Percentiles rank a stretch among this genome's conserved stretches.
Conservation (phyloP, 2,888 invertebrate genomes). For the Ecliptopera silaceata region DNA sequence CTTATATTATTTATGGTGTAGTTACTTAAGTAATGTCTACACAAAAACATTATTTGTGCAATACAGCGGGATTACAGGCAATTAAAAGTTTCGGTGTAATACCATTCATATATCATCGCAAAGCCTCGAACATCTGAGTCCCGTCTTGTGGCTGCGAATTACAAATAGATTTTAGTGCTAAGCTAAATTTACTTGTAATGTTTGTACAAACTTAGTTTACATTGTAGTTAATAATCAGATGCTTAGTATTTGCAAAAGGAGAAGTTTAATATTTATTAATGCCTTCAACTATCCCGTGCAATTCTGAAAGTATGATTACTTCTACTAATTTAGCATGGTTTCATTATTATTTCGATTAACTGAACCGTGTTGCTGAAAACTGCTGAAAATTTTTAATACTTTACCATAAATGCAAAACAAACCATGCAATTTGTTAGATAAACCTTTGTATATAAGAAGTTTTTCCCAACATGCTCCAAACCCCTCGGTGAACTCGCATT, state of each 20-base stretch:
- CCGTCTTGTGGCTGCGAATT: conserved; percentile 49
- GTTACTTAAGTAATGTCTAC: conserved; percentile 20
- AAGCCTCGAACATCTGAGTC: conserved; percentile 68
- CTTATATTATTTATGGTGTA: no score
- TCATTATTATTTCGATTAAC: no score
- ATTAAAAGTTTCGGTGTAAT: conserved; percentile 78
- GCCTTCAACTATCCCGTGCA: no score
- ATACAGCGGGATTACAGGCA: conserved; percentile 68
- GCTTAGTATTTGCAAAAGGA: conserved; percentile 6
- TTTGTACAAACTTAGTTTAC: conserved; percentile 18
- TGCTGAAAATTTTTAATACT: no score
- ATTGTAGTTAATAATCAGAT: neutral
- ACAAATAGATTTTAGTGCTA: conserved; percentile 59
- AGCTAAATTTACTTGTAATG: conserved; percentile 39
- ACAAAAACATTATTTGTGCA: conserved; percentile 50
- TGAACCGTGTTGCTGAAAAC: no score
- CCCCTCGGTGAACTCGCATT: conserved; percentile 44
- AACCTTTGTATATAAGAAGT: neutral
- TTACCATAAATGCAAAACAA: no score
- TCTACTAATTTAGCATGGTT: no score
- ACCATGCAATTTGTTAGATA: no score
- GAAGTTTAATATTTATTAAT: no score
- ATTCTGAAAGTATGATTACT: no score
- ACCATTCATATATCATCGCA: conserved; percentile 69
- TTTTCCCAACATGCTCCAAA: neutral